These are phyloP conservation scores for Campoletis sonorensis DNA, from an alignment of 1,140 invertebrate species.

Conservation along the genomic window DNA sequence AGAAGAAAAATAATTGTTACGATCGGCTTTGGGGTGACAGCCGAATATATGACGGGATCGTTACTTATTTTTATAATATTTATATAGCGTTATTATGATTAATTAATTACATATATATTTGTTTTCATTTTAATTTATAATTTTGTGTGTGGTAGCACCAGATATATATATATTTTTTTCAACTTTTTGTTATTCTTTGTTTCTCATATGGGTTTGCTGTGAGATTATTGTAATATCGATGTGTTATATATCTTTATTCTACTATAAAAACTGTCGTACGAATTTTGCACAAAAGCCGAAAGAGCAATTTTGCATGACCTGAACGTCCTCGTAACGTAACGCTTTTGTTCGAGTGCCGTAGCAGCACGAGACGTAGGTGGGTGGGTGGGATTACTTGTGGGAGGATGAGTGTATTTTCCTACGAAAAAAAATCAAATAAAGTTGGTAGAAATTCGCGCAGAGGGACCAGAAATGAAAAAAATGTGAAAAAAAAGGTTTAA, in stretches of 20 bases:
- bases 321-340: slow-evolving; percentile 4
- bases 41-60: not conserved
- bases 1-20: not conserved
- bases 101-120: too few relatives aligned
- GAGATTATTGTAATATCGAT: slow-evolving; percentile 54
- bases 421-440: too few relatives aligned
- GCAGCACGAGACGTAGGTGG: not conserved
- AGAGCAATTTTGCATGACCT: slow-evolving; percentile 48
- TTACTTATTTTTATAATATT: slow-evolving; percentile 6
- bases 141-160: slow-evolving; percentile 64
- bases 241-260: slow-evolving; percentile 14
- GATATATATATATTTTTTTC: too few relatives aligned
- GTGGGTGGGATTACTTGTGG: too few relatives aligned
- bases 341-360: slow-evolving; percentile 17
- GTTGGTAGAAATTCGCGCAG: too few relatives aligned
- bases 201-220: slow-evolving; percentile 64
- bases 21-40: slow-evolving; percentile 36
- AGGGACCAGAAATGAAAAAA: too few relatives aligned
- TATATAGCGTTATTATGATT: too few relatives aligned
- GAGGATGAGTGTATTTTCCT: too few relatives aligned
- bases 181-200: too few relatives aligned
- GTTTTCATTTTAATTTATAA: slow-evolving; percentile 3
- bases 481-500: not conserved
- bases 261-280: slow-evolving; percentile 2
- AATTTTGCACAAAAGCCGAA: slow-evolving; percentile 51